These are phyloP conservation scores for Dasypogon diadema DNA, from an alignment of 2,888 invertebrate genomes.

Conservation along the genomic window DNA sequence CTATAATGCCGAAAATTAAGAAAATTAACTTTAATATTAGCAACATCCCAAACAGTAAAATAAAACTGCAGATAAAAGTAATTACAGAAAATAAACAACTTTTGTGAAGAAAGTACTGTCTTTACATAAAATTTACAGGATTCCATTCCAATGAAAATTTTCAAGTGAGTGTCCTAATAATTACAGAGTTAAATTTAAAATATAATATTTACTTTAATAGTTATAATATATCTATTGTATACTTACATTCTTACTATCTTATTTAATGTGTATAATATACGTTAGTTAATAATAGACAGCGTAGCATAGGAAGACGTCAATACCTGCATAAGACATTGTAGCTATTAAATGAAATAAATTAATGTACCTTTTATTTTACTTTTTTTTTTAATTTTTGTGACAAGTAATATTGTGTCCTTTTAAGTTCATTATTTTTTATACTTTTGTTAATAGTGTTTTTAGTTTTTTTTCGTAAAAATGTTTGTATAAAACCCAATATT, in stretches of 20 bases:
- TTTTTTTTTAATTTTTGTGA: slow-evolving; percentile 60
- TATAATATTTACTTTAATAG: slow-evolving; percentile 35
- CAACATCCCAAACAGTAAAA: too few relatives aligned
- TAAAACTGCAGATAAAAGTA: neutral
- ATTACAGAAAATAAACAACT: neutral
- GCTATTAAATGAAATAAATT: slow-evolving; percentile 67
- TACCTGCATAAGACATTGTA: slow-evolving; percentile 71
- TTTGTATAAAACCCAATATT: slow-evolving; percentile 1
- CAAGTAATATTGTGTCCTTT: slow-evolving; percentile 59
- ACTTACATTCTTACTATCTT: slow-evolving; percentile 56
- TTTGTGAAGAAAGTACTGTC: too few relatives aligned
- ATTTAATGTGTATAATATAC: slow-evolving; percentile 64
- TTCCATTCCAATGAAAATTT: slow-evolving; percentile 17
- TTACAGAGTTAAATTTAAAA: slow-evolving; percentile 23
- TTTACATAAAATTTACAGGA: neutral
- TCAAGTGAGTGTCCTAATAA: slow-evolving; percentile 25
- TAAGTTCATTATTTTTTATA: slow-evolving; percentile 59
- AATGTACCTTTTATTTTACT: slow-evolving; percentile 71
- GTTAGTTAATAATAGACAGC: slow-evolving; percentile 67
- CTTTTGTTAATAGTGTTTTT: slow-evolving; percentile 71
- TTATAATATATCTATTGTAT: slow-evolving; percentile 43
- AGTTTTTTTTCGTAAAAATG: slow-evolving; percentile 57
- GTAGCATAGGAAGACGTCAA: slow-evolving; percentile 71
- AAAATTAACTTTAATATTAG: too few relatives aligned
- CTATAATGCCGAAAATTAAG: too few relatives aligned